Percentiles rank a stretch among this genome's conserved stretches.
These are phyloP conservation scores for Tachycineta bicolor DNA, from an alignment of 2,113 vertebrate species.

Conservation along the genomic window DNA sequence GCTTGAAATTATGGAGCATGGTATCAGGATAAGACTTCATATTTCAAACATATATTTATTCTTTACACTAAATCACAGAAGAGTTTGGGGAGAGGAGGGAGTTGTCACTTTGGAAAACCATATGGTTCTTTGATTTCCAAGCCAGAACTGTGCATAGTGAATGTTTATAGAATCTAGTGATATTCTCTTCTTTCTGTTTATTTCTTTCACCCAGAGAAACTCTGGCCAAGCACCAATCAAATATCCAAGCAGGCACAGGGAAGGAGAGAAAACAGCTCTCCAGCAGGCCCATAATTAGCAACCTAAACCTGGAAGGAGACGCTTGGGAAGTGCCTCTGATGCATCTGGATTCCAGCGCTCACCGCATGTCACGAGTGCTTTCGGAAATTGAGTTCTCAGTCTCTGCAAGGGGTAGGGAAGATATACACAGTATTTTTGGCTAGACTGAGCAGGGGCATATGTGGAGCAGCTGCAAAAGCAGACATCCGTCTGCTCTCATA, in stretches of 20 bases:
- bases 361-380: not conserved
- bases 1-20: not conserved
- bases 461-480: conserved; percentile 58
- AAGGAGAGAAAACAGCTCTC: not conserved
- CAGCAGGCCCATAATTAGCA: not conserved
- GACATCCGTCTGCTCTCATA: not conserved
- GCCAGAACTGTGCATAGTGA: conserved; percentile 4
- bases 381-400: conserved; percentile 29
- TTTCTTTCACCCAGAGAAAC: conserved; percentile 23
- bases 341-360: not conserved
- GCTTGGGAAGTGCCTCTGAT: not conserved
- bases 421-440: conserved; percentile 10
- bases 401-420: conserved; percentile 48
- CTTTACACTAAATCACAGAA: not conserved
- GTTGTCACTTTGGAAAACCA: conserved; percentile 29
- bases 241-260: not conserved
- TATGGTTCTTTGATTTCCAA: not conserved
- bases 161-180: conserved; percentile 31
- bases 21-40: not conserved
- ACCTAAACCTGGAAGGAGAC: not conserved
- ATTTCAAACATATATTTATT: conserved; percentile 12
- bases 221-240: conserved; percentile 14
- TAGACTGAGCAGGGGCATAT: not conserved
- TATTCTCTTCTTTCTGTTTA: conserved; percentile 53
- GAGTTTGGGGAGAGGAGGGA: not conserved